phyloP scores from a whole-genome alignment of 1,140 invertebrate genomes.

The Aphidius gifuensis region DNA sequence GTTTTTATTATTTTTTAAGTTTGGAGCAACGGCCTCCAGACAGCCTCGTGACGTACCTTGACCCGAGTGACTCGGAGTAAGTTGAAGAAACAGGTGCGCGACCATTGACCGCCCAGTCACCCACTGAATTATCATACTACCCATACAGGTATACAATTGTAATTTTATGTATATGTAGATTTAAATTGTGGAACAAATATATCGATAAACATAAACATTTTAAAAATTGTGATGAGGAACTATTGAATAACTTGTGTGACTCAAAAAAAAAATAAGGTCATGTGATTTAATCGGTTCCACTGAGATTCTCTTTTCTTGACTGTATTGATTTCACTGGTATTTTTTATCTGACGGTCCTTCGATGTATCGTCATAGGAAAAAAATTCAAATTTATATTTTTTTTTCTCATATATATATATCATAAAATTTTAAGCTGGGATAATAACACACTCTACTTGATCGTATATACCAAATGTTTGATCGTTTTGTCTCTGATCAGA shows the following conservation, averaged over 20 bases:
- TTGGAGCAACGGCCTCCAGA: slow-evolving; percentile 47
- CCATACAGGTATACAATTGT: slow-evolving; percentile 17
- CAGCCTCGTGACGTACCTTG: slow-evolving; percentile 51
- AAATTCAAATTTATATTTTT: too few relatives aligned
- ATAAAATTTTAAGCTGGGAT: too few relatives aligned
- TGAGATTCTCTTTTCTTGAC: background rate
- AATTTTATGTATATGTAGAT: background rate
- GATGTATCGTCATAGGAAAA: too few relatives aligned
- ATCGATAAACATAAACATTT: too few relatives aligned
- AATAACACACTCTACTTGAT: too few relatives aligned
- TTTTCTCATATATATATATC: too few relatives aligned
- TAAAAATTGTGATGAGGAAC: background rate
- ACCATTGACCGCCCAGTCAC: slow-evolving; percentile 27
- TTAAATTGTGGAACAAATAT: slow-evolving; percentile 7
- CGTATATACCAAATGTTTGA: too few relatives aligned
- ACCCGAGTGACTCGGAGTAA: slow-evolving; percentile 30
- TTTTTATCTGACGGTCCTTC: too few relatives aligned
- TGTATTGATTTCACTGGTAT: too few relatives aligned
- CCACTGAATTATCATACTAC: slow-evolving; percentile 41
- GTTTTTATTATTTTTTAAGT: too few relatives aligned
- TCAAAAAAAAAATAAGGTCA: slow-evolving; percentile 26
- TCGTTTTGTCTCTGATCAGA: too few relatives aligned
- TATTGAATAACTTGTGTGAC: slow-evolving; percentile 4
- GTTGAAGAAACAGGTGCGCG: slow-evolving; percentile 15
- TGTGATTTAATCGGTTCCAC: slow-evolving; percentile 39